Evolutionary conservation across 2,888 invertebrate species (phyloP), one percentile per base, ranked within the genome.

Genomic region (Gryllus longicercus): DNA sequence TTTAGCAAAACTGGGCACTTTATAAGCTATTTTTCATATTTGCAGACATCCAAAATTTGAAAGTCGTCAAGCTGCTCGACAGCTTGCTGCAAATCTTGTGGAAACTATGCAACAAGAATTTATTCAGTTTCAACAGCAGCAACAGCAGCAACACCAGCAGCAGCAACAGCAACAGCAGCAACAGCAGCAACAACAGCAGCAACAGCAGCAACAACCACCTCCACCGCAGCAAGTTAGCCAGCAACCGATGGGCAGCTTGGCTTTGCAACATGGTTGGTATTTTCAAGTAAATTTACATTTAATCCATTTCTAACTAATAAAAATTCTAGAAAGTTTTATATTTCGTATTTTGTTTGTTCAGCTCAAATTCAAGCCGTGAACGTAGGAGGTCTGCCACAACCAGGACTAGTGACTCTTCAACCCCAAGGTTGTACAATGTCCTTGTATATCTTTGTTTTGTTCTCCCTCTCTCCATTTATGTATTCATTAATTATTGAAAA

Each of bases 41-140:
- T 84, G 84, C 85, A 91, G 91, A 85, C 94, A 95, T 88, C 90
- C 92, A 16, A 91, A 92, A 84, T 89, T 91, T 50, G 91, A 92
- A 84, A 92, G 92, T 77, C 87, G 93, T 75, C 90, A 92, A 82
- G 92, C 91, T 83, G 94, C 94, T 21, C 91, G 93, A 84, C 92
- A 92, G 83, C 87, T 94, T 80, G 93, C 94, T 18, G 91, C 93
- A 84, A 95, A 95, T 87, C 89, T 95, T 78, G 93, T 95, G 83
- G 93, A 94, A 87, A 95, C 95, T 10, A 92, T 95, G 86, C 91
- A 93, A 83, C 88, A 89, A 80, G 89, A 89, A 83, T 87, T 85
- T 83, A 83, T 87, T 51, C 87, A 88, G 82, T 86, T 87, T 80
- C 88, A 87, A 79, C 87, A 88, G 82, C 87, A 88, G 78, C 88